Conservation (phyloP, 2,888 invertebrate genomes). For the Acrocyrtus sp. region DNA sequence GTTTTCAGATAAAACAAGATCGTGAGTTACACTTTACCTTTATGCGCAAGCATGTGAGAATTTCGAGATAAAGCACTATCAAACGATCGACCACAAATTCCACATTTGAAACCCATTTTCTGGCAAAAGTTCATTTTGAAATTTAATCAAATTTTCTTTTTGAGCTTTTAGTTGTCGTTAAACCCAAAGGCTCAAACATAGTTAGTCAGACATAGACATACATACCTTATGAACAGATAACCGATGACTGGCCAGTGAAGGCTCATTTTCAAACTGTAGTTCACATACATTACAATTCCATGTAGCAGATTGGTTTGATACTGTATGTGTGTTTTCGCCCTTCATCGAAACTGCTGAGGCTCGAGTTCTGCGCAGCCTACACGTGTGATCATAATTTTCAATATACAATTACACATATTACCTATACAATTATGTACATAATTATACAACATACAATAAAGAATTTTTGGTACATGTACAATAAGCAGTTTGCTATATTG, state of each 20-base stretch:
- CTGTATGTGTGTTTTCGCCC: too few species aligned
- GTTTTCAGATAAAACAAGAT: too few species aligned
- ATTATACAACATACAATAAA: too few species aligned
- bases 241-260: slow-evolving; percentile 2
- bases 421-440: slow-evolving; percentile 38
- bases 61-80: slow-evolving; percentile 28
- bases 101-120: slow-evolving; percentile 48
- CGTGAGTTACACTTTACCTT: too few species aligned
- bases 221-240: slow-evolving; percentile 19
- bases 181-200: not conserved
- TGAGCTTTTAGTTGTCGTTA: not conserved
- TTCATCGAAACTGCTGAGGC: too few species aligned
- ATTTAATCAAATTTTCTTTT: not conserved
- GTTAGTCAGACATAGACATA: too few species aligned
- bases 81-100: slow-evolving; percentile 44
- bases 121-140: slow-evolving; percentile 7
- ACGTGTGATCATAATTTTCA: slow-evolving; percentile 13
- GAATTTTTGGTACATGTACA: too few species aligned
- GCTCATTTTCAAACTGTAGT: slow-evolving; percentile 47
- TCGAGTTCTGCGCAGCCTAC: too few species aligned
- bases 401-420: slow-evolving; percentile 36
- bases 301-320: too few species aligned
- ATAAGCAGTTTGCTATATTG: too few species aligned
- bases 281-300: slow-evolving; percentile 55
- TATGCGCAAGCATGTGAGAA: slow-evolving; percentile 41